phyloP scores from a whole-genome alignment of 2,797 vertebrate genomes.

The Leontocebus nigricollis region DNA sequence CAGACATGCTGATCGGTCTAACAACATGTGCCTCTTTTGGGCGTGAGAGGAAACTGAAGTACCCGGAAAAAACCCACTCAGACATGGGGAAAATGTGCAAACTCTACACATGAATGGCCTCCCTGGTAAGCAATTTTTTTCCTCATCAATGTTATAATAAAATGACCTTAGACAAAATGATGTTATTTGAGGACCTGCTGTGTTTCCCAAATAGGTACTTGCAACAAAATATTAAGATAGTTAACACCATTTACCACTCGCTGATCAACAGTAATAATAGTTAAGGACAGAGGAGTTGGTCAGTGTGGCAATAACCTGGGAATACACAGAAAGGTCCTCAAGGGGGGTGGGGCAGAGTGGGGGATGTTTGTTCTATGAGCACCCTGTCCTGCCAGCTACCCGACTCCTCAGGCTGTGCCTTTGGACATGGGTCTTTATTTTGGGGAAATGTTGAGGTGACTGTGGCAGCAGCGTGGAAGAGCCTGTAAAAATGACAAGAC shows the following conservation, averaged over 20 bases:
- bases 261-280: neutral
- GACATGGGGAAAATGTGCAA: neutral
- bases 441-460: neutral
- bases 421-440: rapidly evolving
- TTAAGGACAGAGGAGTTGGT: neutral
- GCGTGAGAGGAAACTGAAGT: neutral
- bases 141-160: neutral
- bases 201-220: neutral
- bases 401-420: rapidly evolving
- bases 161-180: neutral
- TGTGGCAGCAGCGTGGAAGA: neutral
- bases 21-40: neutral
- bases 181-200: neutral
- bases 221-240: neutral
- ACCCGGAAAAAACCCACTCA: neutral
- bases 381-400: rapidly evolving
- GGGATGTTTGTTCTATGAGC: neutral
- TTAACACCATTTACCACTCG: neutral
- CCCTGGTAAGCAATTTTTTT: neutral
- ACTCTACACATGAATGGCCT: neutral
- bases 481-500: neutral
- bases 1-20: neutral
- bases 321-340: neutral
- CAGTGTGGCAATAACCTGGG: neutral
- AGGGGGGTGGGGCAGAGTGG: rapidly evolving